Percentiles rank a stretch among this genome's conserved stretches.
These are phyloP conservation scores for Zaprionus nigranus DNA, from an alignment of 1,140 invertebrate species.

Conservation along the genomic window DNA sequence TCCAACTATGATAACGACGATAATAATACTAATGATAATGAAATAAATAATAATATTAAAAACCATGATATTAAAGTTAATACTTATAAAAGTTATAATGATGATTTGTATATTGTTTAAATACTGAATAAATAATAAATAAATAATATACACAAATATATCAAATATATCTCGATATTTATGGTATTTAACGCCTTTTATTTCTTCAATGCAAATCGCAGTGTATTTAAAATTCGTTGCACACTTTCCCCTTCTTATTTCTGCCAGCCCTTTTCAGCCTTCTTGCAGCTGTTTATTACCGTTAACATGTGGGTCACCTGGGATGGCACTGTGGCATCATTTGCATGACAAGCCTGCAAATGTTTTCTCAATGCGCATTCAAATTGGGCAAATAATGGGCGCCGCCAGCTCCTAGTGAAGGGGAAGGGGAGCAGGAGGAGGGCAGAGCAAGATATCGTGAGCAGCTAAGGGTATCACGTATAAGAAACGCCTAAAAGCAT, in stretches of 20 bases:
- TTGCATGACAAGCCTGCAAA: conserved; percentile 60
- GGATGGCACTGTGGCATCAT: conserved; percentile 62
- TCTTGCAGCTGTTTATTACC: conserved; percentile 60
- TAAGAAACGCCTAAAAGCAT: conserved; percentile 50
- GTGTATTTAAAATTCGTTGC: conserved; percentile 8
- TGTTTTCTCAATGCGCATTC: conserved; percentile 62
- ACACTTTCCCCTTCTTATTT: background rate
- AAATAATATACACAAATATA: no score
- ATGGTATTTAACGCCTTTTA: background rate
- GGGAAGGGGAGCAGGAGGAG: background rate
- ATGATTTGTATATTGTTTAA: no score
- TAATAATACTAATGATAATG: no score
- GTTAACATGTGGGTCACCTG: conserved; percentile 75
- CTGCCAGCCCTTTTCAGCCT: background rate
- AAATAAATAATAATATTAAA: no score
- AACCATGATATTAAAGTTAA: no score
- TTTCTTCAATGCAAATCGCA: background rate
- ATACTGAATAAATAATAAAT: no score
- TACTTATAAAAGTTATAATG: no score
- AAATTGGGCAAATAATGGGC: conserved; percentile 64
- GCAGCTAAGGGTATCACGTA: conserved; percentile 3
- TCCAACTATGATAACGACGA: no score
- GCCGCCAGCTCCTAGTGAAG: no score
- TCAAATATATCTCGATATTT: no score
- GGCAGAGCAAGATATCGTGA: background rate